These are phyloP conservation scores for Ophion obscuratus DNA, from an alignment of 2,888 invertebrate species.

Conservation along the genomic window DNA sequence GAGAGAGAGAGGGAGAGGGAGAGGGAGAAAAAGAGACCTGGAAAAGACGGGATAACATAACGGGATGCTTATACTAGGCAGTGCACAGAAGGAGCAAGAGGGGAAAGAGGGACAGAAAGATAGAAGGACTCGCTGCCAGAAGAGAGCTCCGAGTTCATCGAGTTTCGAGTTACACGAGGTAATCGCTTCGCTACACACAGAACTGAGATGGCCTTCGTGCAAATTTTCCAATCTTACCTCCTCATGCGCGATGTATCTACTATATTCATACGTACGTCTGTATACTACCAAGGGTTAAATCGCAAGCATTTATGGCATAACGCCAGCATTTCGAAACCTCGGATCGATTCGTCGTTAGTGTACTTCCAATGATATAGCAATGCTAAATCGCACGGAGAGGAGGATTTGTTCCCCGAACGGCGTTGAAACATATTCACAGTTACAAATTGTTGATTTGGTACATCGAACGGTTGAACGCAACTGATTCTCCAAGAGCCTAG, in stretches of 20 bases:
- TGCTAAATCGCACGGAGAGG: neutral
- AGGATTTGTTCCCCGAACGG: neutral
- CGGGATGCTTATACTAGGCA: constrained; percentile 49
- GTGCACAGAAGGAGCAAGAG: neutral
- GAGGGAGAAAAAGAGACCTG: neutral
- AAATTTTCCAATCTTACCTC: constrained; percentile 57
- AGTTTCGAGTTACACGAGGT: constrained; percentile 79
- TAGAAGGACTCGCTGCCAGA: constrained; percentile 32
- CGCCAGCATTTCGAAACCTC: neutral
- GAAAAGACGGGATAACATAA: constrained; percentile 51
- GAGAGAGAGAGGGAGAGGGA: neutral
- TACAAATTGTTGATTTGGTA: neutral
- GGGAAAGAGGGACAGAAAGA: constrained; percentile 23
- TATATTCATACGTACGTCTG: neutral
- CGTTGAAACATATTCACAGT: constrained; percentile 4
- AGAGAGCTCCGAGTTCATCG: constrained; percentile 72
- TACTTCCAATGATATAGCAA: neutral
- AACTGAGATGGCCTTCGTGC: constrained; percentile 46
- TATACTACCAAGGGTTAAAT: neutral
- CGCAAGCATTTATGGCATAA: neutral
- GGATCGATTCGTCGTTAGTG: neutral
- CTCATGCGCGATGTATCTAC: neutral
- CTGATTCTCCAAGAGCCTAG: constrained; percentile 8
- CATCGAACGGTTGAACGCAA: neutral
- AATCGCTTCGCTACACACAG: constrained; percentile 69